Evolutionary conservation across 2,888 invertebrate species (phyloP).

Genomic region (Abscondita cerata): DNA sequence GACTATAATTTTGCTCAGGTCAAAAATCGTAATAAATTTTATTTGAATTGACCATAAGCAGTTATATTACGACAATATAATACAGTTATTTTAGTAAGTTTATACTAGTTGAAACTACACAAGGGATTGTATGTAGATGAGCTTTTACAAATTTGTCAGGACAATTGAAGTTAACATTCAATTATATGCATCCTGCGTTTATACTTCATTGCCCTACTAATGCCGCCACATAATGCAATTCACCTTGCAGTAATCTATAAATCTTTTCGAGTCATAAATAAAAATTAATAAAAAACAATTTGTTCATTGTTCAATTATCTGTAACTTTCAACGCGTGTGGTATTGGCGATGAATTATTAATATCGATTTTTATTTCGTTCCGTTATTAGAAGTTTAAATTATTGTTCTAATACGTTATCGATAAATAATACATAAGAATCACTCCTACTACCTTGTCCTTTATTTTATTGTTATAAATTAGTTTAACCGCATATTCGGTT

Average conservation of each 20-base stretch:
- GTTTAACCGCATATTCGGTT: too few species aligned
- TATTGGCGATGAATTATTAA: background rate
- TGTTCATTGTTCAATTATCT: conserved; percentile 6
- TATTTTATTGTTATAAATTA: too few species aligned
- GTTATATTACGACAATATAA: conserved; percentile 1
- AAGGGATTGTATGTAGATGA: conserved; percentile 30
- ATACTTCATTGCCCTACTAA: conserved; percentile 24
- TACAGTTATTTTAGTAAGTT: conserved; percentile 29
- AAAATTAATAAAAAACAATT: background rate
- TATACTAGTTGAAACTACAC: conserved; percentile 15
- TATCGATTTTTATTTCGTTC: too few species aligned
- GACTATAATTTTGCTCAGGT: too few species aligned
- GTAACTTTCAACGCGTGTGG: background rate
- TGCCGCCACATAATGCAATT: conserved; percentile 10
- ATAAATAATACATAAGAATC: too few species aligned
- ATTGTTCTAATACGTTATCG: too few species aligned
- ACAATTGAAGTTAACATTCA: conserved; percentile 29
- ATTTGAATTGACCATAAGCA: too few species aligned
- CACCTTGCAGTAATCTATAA: conserved; percentile 7
- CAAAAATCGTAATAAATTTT: too few species aligned
- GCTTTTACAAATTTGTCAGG: conserved; percentile 28
- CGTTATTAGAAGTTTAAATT: too few species aligned
- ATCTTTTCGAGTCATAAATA: background rate
- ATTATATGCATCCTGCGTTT: conserved; percentile 20
- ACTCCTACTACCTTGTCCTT: too few species aligned